Percentiles rank a stretch among this genome's conserved stretches.
These are phyloP conservation scores for Tapirus terrestris DNA, from an alignment of 2,113 vertebrate genomes.

Conservation along the genomic window DNA sequence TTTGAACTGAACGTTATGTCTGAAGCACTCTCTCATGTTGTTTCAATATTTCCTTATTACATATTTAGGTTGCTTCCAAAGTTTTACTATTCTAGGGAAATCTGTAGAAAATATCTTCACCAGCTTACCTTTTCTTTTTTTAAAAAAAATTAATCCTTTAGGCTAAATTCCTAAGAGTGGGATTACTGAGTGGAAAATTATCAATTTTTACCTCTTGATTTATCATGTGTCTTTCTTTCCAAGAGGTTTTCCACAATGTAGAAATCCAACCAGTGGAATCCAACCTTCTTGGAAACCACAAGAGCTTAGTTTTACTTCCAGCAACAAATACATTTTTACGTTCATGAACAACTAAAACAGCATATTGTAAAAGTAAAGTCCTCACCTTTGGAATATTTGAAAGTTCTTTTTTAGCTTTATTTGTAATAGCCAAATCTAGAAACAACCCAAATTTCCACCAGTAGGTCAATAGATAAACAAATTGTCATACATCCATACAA, in stretches of 20 bases:
- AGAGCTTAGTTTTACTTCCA: neutral
- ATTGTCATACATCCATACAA: neutral
- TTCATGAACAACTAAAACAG: neutral
- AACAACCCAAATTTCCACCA: neutral
- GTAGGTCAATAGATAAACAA: neutral
- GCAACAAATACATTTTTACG: neutral
- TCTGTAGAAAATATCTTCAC: neutral
- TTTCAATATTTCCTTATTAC: neutral
- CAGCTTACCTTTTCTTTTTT: neutral
- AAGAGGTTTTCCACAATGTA: neutral
- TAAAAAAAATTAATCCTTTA: neutral
- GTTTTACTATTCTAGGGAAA: neutral
- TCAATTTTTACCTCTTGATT: neutral
- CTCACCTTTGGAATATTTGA: neutral
- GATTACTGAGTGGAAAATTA: slow-evolving; percentile 21
- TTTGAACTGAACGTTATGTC: neutral
- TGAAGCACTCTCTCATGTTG: neutral
- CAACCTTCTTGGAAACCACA: neutral
- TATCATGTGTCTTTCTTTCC: neutral
- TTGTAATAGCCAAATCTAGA: neutral
- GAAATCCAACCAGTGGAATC: neutral
- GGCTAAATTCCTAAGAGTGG: neutral
- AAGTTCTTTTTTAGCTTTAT: neutral
- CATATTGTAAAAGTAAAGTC: neutral
- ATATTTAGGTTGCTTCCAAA: neutral